Evolutionary conservation across 1,140 invertebrate genomes (phyloP).

Genomic region (Spodoptera frugiperda): DNA sequence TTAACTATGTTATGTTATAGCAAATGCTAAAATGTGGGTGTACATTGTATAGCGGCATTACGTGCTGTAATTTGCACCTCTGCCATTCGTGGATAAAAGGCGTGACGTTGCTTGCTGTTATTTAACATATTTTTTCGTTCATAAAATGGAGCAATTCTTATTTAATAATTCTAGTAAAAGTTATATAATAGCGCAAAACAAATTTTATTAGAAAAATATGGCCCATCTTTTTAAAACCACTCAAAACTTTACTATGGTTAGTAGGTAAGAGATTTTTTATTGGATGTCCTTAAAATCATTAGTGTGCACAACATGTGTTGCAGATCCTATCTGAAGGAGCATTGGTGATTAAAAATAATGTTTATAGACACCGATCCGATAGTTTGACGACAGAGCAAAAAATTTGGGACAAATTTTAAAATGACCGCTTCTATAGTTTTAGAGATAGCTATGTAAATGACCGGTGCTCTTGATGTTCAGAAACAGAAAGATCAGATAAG

Average conservation of each 20-base stretch:
- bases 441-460: conserved; percentile 26
- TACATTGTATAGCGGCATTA: too few species aligned
- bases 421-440: conserved; percentile 47
- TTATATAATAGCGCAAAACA: too few species aligned
- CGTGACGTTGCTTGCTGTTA: too few species aligned
- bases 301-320: conserved; percentile 73
- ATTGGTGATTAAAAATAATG: conserved; percentile 68
- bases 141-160: too few species aligned
- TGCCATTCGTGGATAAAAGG: too few species aligned
- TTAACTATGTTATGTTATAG: too few species aligned
- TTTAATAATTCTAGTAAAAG: too few species aligned
- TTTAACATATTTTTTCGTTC: too few species aligned
- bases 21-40: too few species aligned
- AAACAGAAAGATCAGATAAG: too few species aligned
- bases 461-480: conserved; percentile 3
- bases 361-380: conserved; percentile 60
- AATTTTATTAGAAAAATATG: too few species aligned
- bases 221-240: conserved; percentile 48
- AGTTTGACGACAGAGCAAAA: conserved; percentile 51
- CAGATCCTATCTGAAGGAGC: conserved; percentile 65
- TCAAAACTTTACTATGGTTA: conserved; percentile 42
- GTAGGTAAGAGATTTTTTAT: conserved; percentile 58
- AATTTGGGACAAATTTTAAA: conserved; percentile 53
- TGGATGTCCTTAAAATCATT: conserved; percentile 68
- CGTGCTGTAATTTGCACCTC: too few species aligned